Evolutionary conservation across 2,888 invertebrate species (phyloP).

Genomic region (Ectropis crepuscularia): DNA sequence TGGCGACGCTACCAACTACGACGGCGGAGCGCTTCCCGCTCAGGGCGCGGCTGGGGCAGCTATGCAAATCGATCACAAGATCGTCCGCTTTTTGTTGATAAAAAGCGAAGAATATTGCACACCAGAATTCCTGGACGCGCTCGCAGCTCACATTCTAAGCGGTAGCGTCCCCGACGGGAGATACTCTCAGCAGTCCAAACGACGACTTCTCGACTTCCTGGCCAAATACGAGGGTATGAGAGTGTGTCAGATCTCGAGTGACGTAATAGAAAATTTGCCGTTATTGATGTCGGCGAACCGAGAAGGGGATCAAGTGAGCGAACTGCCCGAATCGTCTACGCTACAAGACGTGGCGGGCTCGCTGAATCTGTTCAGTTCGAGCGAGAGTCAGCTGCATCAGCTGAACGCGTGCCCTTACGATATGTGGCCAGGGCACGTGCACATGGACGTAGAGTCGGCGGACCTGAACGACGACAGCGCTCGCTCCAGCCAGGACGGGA

Average conservation of each 20-base stretch:
- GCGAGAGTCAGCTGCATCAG: conserved; percentile 72
- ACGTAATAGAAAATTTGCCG: conserved; percentile 72
- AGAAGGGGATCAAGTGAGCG: conserved; percentile 59
- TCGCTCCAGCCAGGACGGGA: conserved; percentile 71
- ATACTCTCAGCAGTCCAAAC: conserved; percentile 66
- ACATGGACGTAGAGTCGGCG: conserved; percentile 65
- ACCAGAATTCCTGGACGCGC: conserved; percentile 75
- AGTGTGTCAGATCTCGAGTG: conserved; percentile 72
- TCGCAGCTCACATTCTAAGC: conserved; percentile 79
- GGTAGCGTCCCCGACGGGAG: conserved; percentile 63
- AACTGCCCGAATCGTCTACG: conserved; percentile 66
- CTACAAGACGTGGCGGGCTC: conserved; percentile 80
- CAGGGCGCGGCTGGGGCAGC: conserved; percentile 57
- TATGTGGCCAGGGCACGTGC: conserved; percentile 72
- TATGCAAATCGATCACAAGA: conserved; percentile 76
- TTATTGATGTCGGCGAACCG: conserved; percentile 53
- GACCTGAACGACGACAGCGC: conserved; percentile 65
- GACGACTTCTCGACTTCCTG: conserved; percentile 69
- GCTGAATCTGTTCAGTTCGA: conserved; percentile 69
- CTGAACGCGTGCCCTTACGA: conserved; percentile 72
- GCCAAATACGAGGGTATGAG: conserved; percentile 75
- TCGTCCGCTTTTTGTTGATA: conserved; percentile 80
- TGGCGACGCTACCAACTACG: conserved; percentile 56
- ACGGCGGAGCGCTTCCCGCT: conserved; percentile 50
- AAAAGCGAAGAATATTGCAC: conserved; percentile 84